Conservation (phyloP, 2,113 vertebrate genomes). For the Taxidea taxus region DNA sequence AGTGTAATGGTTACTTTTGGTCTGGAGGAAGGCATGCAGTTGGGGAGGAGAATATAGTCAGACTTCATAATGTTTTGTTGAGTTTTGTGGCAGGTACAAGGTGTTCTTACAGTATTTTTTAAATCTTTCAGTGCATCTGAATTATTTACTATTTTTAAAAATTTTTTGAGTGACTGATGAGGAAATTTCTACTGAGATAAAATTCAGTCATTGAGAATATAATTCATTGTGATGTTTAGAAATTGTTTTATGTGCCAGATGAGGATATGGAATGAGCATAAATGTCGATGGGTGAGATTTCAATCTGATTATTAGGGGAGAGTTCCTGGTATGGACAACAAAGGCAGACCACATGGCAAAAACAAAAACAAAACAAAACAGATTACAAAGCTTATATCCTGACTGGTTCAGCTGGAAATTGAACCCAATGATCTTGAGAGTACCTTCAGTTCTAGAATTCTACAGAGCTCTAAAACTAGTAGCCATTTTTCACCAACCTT, state of each 20-base stretch:
- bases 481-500: constrained; percentile 5
- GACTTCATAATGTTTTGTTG: neutral
- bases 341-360: neutral
- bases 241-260: neutral
- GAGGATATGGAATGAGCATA: neutral
- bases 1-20: neutral
- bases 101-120: neutral
- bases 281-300: neutral
- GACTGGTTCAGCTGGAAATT: neutral
- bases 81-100: neutral
- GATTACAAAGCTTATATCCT: constrained; percentile 11
- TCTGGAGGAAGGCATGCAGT: neutral
- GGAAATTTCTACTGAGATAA: constrained; percentile 12
- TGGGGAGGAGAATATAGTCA: neutral
- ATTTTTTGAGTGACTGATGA: neutral
- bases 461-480: neutral
- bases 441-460: constrained; percentile 14
- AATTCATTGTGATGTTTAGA: constrained; percentile 32
- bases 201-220: neutral
- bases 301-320: neutral
- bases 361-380: neutral
- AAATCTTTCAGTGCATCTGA: neutral
- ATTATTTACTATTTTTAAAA: constrained; percentile 27
- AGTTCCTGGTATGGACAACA: neutral
- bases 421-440: neutral